Percentiles rank a stretch among this genome's conserved stretches.
These are phyloP conservation scores for Mnemiopsis leidyi DNA, from an alignment of 37 sponge, comb jelly and placozoan genomes.

Conservation along the genomic window DNA sequence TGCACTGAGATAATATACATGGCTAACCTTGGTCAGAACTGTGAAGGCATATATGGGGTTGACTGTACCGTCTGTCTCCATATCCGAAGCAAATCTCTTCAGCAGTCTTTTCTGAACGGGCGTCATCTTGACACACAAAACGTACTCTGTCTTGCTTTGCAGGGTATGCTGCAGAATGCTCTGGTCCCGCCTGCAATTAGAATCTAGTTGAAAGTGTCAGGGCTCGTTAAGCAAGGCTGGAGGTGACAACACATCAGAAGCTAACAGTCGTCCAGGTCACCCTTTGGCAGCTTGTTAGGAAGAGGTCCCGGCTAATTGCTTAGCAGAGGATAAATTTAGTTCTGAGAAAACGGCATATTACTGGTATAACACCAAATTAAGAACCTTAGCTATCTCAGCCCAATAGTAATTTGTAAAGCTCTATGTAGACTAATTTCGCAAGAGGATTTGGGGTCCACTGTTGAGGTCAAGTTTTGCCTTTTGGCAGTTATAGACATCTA, in stretches of 20 bases:
- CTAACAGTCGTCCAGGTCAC: background rate
- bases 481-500: too few species aligned
- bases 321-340: background rate
- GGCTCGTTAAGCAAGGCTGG: background rate
- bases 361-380: too few species aligned
- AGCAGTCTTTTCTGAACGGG: constrained; percentile 68
- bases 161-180: constrained; percentile 76
- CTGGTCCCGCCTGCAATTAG: constrained; percentile 76
- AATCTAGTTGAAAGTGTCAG: background rate
- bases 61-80: background rate
- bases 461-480: too few species aligned
- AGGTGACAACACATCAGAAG: background rate
- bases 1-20: too few species aligned
- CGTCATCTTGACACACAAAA: constrained; percentile 75
- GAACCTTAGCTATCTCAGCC: too few species aligned
- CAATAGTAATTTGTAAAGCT: too few species aligned
- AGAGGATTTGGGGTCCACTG: too few species aligned
- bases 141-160: constrained; percentile 85
- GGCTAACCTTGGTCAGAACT: constrained; percentile 78
- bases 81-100: constrained; percentile 60
- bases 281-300: background rate
- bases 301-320: background rate
- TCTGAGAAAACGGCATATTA: background rate
- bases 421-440: too few species aligned
- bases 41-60: constrained; percentile 83